Percentiles rank a stretch among this genome's conserved stretches.
phyloP scores from a whole-genome alignment of 2,113 vertebrate species.

The Pseudopipra pipra region DNA sequence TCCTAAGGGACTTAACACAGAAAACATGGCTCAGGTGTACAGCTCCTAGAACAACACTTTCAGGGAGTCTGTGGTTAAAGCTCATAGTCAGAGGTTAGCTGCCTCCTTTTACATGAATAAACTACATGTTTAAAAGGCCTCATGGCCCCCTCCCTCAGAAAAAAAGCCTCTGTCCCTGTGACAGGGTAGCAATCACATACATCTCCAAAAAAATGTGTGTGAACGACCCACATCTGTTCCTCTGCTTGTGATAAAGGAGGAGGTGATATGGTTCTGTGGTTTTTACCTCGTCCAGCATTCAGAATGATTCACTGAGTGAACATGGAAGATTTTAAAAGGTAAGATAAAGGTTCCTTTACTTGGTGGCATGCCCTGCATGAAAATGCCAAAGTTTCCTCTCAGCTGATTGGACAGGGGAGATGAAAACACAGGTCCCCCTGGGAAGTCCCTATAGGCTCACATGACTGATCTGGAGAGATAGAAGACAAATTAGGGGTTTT shows the following conservation, averaged over 20 bases:
- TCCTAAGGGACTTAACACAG: neutral
- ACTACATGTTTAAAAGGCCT: neutral
- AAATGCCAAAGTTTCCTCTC: neutral
- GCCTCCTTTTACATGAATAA: neutral
- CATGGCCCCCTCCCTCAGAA: neutral
- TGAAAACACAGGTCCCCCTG: neutral
- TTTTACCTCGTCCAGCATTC: neutral
- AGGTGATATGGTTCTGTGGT: neutral
- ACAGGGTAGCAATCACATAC: neutral
- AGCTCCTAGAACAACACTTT: neutral
- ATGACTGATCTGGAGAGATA: neutral
- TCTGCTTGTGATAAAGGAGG: neutral
- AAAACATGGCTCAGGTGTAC: neutral
- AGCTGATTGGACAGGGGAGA: accelerated
- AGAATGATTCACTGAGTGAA: neutral
- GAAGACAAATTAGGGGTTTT: neutral
- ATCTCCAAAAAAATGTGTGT: neutral
- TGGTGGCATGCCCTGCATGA: neutral
- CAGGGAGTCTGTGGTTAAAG: accelerated
- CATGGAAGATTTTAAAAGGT: neutral
- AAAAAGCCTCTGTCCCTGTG: neutral
- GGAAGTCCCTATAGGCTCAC: neutral
- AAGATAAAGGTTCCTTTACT: neutral
- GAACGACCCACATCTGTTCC: neutral
- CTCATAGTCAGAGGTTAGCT: neutral